A percentile compares a stretch with the other conserved stretches of the same genome.
These are phyloP conservation scores for Phrynosoma platyrhinos DNA, from an alignment of 2,113 vertebrate genomes.

Conservation along the genomic window DNA sequence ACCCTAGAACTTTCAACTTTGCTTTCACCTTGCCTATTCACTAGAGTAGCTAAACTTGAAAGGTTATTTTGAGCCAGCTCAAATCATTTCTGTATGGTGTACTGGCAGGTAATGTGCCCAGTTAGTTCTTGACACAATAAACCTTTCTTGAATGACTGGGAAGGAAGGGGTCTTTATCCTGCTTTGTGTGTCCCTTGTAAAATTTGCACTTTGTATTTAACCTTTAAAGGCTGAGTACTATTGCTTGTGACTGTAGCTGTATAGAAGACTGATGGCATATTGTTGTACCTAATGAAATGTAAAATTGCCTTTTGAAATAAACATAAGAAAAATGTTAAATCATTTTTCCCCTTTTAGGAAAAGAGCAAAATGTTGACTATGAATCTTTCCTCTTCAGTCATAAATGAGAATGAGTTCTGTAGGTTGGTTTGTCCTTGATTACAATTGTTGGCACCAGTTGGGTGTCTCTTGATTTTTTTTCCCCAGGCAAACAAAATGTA, in stretches of 20 bases:
- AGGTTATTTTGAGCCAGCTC: neutral
- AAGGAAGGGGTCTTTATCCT: constrained; percentile 6
- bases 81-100: neutral
- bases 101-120: constrained; percentile 7
- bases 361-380: constrained; percentile 18
- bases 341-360: neutral
- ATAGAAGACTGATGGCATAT: constrained; percentile 25
- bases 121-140: constrained; percentile 4
- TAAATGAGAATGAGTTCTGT: neutral
- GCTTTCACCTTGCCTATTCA: neutral
- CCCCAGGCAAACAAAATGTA: neutral
- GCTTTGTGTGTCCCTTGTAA: neutral
- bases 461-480: neutral
- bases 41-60: neutral
- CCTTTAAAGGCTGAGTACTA: constrained; percentile 11
- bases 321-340: constrained; percentile 28
- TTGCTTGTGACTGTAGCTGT: constrained; percentile 24
- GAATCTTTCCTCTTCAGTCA: neutral
- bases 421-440: constrained; percentile 9
- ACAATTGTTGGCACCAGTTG: neutral
- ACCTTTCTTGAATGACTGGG: neutral
- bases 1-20: neutral
- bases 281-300: constrained; percentile 39
- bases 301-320: constrained; percentile 41
- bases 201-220: constrained; percentile 17